These are phyloP conservation scores for Turnix velox DNA, from an alignment of 2,113 vertebrate genomes.

Conservation along the genomic window DNA sequence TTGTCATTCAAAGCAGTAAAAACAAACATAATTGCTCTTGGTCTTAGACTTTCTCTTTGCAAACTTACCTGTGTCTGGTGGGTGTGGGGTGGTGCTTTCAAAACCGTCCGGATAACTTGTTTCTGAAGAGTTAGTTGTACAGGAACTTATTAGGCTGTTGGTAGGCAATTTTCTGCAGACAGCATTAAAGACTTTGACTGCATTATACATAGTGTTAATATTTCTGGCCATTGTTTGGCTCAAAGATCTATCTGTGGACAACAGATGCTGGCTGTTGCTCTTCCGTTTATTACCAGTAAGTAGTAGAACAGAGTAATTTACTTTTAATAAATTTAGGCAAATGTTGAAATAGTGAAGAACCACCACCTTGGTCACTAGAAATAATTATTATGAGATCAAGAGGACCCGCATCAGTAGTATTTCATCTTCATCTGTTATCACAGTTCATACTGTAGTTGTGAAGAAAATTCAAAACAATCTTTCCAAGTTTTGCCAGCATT, in stretches of 20 bases:
- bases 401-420: background rate
- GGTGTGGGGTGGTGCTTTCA: background rate
- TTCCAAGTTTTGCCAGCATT: background rate
- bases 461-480: background rate
- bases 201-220: background rate
- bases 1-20: background rate
- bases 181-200: background rate
- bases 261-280: background rate
- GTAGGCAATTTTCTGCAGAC: background rate
- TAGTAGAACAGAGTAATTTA: background rate
- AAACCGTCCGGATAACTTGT: background rate
- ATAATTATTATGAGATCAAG: background rate
- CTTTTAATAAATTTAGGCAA: background rate
- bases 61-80: background rate
- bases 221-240: background rate
- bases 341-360: background rate
- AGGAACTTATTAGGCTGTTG: background rate
- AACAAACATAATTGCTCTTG: background rate
- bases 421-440: background rate
- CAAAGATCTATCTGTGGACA: background rate
- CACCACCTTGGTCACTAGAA: background rate
- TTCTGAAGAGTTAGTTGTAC: background rate
- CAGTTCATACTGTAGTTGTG: background rate
- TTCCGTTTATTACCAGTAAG: background rate
- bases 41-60: background rate